Conservation (phyloP, 2,888 invertebrate genomes). For the Drosophila percnosoma region DNA sequence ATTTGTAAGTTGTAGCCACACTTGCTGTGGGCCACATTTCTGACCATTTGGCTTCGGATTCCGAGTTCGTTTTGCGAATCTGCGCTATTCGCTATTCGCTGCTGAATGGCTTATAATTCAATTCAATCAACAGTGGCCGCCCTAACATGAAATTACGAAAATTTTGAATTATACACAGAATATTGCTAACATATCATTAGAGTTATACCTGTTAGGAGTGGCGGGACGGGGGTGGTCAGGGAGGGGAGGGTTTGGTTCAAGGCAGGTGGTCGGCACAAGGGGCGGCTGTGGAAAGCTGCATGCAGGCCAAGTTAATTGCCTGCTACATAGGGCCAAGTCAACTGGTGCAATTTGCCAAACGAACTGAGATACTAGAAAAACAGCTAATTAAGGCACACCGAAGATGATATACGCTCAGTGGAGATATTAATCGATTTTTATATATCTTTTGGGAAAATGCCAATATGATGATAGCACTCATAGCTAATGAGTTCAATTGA, state of each 20-base stretch:
- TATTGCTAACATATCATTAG: constrained; percentile 64
- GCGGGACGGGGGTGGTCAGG: neutral
- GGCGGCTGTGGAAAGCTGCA: constrained; percentile 7
- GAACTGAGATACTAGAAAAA: neutral
- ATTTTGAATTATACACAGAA: constrained; percentile 51
- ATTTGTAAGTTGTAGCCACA: constrained; percentile 21
- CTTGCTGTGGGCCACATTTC: constrained; percentile 11
- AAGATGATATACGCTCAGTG: neutral
- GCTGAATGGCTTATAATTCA: constrained; percentile 55
- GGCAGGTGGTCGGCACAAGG: constrained; percentile 41
- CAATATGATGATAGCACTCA: neutral
- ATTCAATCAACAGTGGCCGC: constrained; percentile 77
- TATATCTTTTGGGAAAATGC: neutral
- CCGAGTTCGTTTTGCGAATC: constrained; percentile 23
- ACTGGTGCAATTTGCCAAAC: constrained; percentile 48
- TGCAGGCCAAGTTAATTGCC: constrained; percentile 51
- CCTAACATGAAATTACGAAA: constrained; percentile 74
- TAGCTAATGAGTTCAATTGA: neutral
- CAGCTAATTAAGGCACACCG: neutral
- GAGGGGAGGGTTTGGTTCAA: constrained; percentile 11
- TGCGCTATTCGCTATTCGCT: neutral
- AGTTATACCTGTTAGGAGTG: constrained; percentile 40
- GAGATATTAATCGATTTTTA: neutral
- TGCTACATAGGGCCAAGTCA: constrained; percentile 44
- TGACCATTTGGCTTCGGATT: constrained; percentile 26